phyloP scores from a whole-genome alignment of 35 echinoderm and acorn worm genomes.

The Anneissia japonica region DNA sequence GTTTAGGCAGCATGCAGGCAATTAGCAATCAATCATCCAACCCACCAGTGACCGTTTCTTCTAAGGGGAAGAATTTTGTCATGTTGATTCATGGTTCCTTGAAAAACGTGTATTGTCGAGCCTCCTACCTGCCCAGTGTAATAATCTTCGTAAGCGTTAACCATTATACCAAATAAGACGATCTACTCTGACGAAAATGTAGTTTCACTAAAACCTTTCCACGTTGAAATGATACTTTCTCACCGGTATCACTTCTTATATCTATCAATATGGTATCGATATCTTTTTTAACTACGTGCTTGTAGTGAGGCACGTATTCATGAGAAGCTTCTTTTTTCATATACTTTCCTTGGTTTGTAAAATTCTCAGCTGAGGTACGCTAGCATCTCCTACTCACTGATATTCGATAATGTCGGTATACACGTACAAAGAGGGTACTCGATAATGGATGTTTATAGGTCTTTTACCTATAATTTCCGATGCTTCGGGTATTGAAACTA shows the following conservation, averaged over 20 bases:
- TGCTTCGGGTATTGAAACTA: background rate
- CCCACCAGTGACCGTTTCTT: too few relatives aligned
- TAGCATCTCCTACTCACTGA: slow-evolving; percentile 33
- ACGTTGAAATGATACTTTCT: slow-evolving; percentile 45
- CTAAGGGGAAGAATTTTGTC: too few relatives aligned
- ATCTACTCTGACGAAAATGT: slow-evolving; percentile 45
- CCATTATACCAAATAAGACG: slow-evolving; percentile 27
- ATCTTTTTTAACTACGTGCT: slow-evolving; percentile 30
- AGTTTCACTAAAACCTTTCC: slow-evolving; percentile 38
- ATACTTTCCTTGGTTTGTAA: background rate
- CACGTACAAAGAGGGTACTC: slow-evolving; percentile 30
- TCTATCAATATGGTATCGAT: slow-evolving; percentile 47
- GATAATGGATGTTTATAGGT: background rate
- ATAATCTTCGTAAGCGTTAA: slow-evolving; percentile 35
- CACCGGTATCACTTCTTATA: slow-evolving; percentile 56
- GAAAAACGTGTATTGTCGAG: slow-evolving; percentile 1
- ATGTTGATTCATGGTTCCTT: slow-evolving; percentile 21
- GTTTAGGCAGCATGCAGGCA: too few relatives aligned
- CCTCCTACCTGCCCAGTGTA: background rate
- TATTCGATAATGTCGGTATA: slow-evolving; percentile 43
- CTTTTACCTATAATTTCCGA: background rate
- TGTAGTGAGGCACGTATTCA: slow-evolving; percentile 43
- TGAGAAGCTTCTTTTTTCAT: slow-evolving; percentile 9
- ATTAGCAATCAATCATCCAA: too few relatives aligned
- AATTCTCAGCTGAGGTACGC: slow-evolving; percentile 24